Percentiles rank a stretch among this genome's conserved stretches.
phyloP scores from a whole-genome alignment of 2,113 vertebrate species.

The Dicentrarchus labrax region DNA sequence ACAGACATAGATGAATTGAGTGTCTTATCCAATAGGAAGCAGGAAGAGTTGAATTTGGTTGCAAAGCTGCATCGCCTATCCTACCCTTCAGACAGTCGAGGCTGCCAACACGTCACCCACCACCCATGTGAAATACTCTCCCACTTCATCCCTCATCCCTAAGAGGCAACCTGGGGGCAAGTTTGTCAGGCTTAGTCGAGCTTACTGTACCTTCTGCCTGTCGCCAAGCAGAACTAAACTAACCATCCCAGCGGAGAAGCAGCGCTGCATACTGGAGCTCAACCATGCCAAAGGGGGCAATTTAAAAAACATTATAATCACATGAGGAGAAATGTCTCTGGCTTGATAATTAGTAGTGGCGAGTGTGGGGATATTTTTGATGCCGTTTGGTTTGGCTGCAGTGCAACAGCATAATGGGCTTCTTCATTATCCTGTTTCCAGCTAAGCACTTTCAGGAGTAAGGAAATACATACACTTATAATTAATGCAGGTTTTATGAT shows the following conservation, averaged over 20 bases:
- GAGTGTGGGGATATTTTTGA: constrained; percentile 41
- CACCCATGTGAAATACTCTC: neutral
- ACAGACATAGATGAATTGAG: neutral
- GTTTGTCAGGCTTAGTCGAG: constrained; percentile 61
- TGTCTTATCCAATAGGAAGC: neutral
- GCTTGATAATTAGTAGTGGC: constrained; percentile 64
- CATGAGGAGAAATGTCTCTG: constrained; percentile 65
- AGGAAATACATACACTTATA: constrained; percentile 20
- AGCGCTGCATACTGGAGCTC: constrained; percentile 49
- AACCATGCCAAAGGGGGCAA: constrained; percentile 44
- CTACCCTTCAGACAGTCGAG: neutral
- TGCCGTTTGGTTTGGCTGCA: constrained; percentile 59
- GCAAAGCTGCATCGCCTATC: constrained; percentile 6
- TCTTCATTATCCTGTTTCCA: constrained; percentile 44
- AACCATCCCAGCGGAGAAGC: constrained; percentile 28
- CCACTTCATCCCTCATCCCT: constrained; percentile 46
- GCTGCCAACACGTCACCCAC: constrained; percentile 24
- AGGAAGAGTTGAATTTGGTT: neutral
- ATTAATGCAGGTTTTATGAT: constrained; percentile 23
- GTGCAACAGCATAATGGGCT: constrained; percentile 36
- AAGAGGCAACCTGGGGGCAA: constrained; percentile 55
- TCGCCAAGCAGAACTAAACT: constrained; percentile 51
- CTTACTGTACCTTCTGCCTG: constrained; percentile 53
- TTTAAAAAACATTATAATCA: constrained; percentile 75
- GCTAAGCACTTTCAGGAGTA: constrained; percentile 11